These are phyloP conservation scores for Zhuqinia jingwanae DNA, from an alignment of 2,888 invertebrate species.

Conservation along the genomic window DNA sequence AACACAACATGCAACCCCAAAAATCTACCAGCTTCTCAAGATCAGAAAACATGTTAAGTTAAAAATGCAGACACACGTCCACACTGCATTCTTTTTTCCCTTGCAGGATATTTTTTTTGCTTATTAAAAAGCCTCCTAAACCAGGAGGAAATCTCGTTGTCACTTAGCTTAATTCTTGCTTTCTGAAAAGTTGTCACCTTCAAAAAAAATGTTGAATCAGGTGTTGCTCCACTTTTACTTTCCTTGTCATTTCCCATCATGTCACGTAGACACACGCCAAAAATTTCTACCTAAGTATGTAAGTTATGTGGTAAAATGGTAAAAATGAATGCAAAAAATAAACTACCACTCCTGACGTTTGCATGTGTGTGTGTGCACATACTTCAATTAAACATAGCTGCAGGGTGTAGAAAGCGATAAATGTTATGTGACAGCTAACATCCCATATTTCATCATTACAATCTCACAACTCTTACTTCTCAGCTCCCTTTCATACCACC, in stretches of 20 bases:
- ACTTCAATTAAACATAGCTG: conserved; percentile 60
- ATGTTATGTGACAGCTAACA: conserved; percentile 44
- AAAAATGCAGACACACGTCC: neutral
- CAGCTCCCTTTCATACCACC: neutral
- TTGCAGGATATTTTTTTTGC: neutral
- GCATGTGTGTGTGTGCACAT: neutral
- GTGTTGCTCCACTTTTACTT: neutral
- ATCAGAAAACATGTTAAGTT: neutral
- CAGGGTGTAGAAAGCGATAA: conserved; percentile 61
- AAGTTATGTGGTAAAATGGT: neutral
- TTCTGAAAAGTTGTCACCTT: neutral
- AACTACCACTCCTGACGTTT: neutral
- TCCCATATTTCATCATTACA: conserved; percentile 58
- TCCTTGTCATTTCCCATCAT: too few species aligned
- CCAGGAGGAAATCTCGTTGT: neutral
- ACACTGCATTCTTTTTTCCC: neutral
- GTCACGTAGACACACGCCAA: neutral
- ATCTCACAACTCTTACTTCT: conserved; percentile 33
- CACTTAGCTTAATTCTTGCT: neutral
- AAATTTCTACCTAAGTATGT: neutral
- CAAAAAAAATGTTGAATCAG: neutral
- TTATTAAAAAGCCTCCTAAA: neutral
- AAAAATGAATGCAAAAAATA: neutral
- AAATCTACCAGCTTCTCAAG: conserved; percentile 6
- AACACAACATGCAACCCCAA: conserved; percentile 43